Conservation (phyloP, 2,888 invertebrate genomes). For the Meliscaeva auricollis region DNA sequence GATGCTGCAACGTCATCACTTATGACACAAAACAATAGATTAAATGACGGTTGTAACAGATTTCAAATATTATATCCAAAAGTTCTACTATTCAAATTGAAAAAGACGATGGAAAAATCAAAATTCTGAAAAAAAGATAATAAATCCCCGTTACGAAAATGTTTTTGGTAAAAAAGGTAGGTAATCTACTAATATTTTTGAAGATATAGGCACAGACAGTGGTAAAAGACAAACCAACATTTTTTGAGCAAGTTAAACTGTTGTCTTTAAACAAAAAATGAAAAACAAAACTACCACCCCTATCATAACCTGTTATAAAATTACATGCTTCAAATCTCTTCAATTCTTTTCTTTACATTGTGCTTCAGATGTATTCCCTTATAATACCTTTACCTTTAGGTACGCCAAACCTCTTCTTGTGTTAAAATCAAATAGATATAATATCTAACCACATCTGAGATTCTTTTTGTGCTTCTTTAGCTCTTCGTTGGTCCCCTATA, state of each 20-base stretch:
- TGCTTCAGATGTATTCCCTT: neutral
- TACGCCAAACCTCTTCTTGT: neutral
- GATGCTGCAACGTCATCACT: too few species aligned
- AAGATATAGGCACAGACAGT: too few species aligned
- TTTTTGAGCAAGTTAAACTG: neutral
- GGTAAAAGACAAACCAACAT: too few species aligned
- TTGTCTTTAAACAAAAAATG: neutral
- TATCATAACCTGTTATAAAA: slow-evolving; percentile 5
- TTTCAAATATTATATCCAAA: too few species aligned
- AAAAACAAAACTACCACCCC: neutral
- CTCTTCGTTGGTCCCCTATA: slow-evolving; percentile 34
- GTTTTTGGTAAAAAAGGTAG: too few species aligned
- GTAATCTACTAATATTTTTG: too few species aligned
- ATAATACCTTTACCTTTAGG: neutral
- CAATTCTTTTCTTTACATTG: slow-evolving; percentile 5
- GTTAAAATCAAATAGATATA: slow-evolving; percentile 6
- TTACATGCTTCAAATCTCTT: slow-evolving; percentile 22
- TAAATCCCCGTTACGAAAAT: too few species aligned
- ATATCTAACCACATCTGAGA: slow-evolving; percentile 29
- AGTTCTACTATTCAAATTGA: too few species aligned
- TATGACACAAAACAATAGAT: too few species aligned
- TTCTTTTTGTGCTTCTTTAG: slow-evolving; percentile 8
- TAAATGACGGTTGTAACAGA: too few species aligned
- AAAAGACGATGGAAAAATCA: too few species aligned
- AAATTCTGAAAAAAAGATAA: too few species aligned